Conservation (phyloP, 2,797 vertebrate species). For the Octomys mimax region DNA sequence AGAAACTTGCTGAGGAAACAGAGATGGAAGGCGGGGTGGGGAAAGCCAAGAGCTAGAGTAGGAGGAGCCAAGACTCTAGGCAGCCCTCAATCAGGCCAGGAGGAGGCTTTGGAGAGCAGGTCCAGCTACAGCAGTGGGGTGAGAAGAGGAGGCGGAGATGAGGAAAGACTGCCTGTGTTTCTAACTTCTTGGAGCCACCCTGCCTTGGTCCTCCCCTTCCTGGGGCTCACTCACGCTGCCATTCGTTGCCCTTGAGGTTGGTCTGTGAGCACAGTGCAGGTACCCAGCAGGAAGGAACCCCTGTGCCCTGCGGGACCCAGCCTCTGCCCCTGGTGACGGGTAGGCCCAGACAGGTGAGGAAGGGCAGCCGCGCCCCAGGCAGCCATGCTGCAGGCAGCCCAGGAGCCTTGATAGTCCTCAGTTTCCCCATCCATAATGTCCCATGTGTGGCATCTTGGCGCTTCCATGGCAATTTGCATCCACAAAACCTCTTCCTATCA, state of each 20-base stretch:
- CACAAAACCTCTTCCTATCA: neutral
- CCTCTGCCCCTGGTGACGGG: neutral
- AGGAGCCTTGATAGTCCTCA: neutral
- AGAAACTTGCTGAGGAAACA: neutral
- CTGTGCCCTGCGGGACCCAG: neutral
- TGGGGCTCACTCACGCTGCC: neutral
- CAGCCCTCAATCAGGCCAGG: neutral
- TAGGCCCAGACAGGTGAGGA: neutral
- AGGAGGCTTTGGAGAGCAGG: neutral
- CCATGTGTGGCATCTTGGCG: neutral
- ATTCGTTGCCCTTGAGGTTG: neutral
- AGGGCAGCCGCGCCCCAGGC: neutral
- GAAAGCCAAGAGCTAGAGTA: neutral
- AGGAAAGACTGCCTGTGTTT: neutral
- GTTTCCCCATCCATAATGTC: neutral
- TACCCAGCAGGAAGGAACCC: neutral
- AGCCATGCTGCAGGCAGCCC: neutral
- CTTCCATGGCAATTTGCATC: neutral
- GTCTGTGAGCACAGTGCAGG: neutral
- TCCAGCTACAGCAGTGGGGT: accelerated
- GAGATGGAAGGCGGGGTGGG: neutral
- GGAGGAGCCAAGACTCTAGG: neutral
- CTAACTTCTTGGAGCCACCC: neutral
- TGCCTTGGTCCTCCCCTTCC: neutral
- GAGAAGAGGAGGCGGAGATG: neutral